These are phyloP conservation scores for Bathynomus jamesi DNA, from an alignment of 1,140 invertebrate genomes.

Conservation along the genomic window DNA sequence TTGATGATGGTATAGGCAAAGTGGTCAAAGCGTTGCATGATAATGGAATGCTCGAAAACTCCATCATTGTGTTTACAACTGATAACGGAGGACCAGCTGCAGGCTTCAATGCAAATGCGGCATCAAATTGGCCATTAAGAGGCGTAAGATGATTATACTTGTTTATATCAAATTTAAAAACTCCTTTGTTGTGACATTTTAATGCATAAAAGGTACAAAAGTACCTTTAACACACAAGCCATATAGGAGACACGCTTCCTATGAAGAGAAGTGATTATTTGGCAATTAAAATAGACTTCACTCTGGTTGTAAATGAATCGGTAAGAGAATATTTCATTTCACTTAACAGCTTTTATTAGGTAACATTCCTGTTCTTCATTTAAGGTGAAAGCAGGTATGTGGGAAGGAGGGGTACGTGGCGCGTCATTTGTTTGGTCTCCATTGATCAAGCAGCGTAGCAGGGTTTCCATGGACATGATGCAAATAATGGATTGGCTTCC, in stretches of 20 bases:
- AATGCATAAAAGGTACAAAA: too few species aligned
- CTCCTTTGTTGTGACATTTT: too few species aligned
- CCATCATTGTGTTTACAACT: constrained; percentile 73
- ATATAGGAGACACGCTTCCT: too few species aligned
- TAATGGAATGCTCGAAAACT: constrained; percentile 60
- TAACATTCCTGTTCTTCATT: too few species aligned
- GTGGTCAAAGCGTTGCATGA: constrained; percentile 61
- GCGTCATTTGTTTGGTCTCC: constrained; percentile 71
- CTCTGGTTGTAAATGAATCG: too few species aligned
- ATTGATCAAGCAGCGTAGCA: constrained; percentile 47
- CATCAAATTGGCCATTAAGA: constrained; percentile 81
- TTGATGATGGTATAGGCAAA: constrained; percentile 75
- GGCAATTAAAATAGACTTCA: too few species aligned
- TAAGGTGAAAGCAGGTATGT: constrained; percentile 68
- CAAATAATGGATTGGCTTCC: constrained; percentile 87
- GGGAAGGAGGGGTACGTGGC: constrained; percentile 81
- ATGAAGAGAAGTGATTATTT: too few species aligned
- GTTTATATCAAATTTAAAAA: too few species aligned
- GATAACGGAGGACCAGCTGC: constrained; percentile 80
- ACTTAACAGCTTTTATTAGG: too few species aligned
- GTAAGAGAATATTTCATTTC: too few species aligned
- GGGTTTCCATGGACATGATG: constrained; percentile 61
- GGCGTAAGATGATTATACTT: constrained; percentile 52
- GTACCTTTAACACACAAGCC: too few species aligned
- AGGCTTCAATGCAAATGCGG: constrained; percentile 72